Conservation (phyloP, 2,797 vertebrate species). For the Mycteria americana region DNA sequence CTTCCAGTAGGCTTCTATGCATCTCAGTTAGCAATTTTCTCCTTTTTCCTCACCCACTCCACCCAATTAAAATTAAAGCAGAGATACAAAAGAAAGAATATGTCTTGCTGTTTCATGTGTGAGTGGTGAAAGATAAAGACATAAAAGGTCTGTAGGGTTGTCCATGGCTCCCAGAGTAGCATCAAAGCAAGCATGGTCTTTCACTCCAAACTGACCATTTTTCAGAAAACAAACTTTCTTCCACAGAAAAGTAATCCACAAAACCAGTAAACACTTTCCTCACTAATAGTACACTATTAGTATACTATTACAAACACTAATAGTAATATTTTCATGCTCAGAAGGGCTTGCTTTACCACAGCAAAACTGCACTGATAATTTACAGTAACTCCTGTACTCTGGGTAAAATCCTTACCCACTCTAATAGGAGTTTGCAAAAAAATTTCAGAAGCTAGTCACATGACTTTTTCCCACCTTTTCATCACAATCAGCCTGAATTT, state of each 20-base stretch:
- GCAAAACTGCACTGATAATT: not conserved
- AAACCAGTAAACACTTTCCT: not conserved
- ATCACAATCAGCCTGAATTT: not conserved
- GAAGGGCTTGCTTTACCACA: not conserved
- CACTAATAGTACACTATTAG: not conserved
- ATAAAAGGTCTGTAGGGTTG: not conserved
- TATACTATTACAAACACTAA: not conserved
- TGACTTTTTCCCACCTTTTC: not conserved
- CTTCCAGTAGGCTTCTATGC: not conserved
- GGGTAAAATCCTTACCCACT: not conserved
- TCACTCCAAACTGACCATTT: not conserved
- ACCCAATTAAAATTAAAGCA: not conserved
- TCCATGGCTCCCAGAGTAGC: not conserved
- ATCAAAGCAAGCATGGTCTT: not conserved
- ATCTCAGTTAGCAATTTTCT: not conserved
- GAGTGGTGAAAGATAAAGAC: not conserved
- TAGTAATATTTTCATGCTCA: not conserved
- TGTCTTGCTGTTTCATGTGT: rapidly evolving
- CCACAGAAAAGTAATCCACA: not conserved
- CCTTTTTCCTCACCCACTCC: not conserved
- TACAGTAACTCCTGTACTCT: not conserved
- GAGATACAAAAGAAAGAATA: not conserved
- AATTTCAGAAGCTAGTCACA: not conserved
- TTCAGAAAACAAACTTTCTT: not conserved
- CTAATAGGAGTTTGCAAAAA: not conserved